Base-by-base conservation (phyloP, 1,140 invertebrate genomes). In the Drosophila auraria region DNA sequence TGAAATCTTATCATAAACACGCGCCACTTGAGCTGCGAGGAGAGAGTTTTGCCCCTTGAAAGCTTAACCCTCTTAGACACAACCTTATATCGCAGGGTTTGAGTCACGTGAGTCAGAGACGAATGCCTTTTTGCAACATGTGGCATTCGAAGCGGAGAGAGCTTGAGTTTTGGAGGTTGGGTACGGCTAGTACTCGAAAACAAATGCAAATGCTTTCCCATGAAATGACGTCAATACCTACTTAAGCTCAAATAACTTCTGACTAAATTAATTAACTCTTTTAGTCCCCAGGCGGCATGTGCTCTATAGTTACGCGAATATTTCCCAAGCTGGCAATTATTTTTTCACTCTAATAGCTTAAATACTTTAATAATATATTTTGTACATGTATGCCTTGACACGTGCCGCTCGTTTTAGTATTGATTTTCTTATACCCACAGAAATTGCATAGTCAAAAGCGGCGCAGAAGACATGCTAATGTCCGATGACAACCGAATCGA, bases 111-210 rank as follows among this genome's bases (percentile, higher is more conserved):
- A 75, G 51, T 6, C 2, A 20, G 36, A 38, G 36, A 1, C 6
- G 11, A 27, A 9, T 12, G 33, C 20, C 40, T 30, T n/a, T 57
- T 80, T 87, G 75, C 83, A 68, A 83, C 83, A 83, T 87, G 80
- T 83, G 80, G 80, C 83, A 82, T 30, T 77, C 54, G 27, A 8
- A 38, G 42, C 17, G 33, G 45, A 53, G 30, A 87, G 40, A 87
- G 82, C 83, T 86, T 65, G 27, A 63, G 36, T 15, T 60, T 47
- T 44, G 49, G 47, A 51, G 47, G n/a, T 38, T 50, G 5, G 17
- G 33, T 11, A 36, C 9, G 9, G 11, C 1, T 30, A 30, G 9
- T 30, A 12, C 47, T 38, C 4, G 0, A 33, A n/a, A 61, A 33
- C 2, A 60, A 53, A 5, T 40, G 4, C 14, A 5, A 4, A n/a